phyloP scores from a whole-genome alignment of 2,113 vertebrate species.

The Ariopsis seemanni region DNA sequence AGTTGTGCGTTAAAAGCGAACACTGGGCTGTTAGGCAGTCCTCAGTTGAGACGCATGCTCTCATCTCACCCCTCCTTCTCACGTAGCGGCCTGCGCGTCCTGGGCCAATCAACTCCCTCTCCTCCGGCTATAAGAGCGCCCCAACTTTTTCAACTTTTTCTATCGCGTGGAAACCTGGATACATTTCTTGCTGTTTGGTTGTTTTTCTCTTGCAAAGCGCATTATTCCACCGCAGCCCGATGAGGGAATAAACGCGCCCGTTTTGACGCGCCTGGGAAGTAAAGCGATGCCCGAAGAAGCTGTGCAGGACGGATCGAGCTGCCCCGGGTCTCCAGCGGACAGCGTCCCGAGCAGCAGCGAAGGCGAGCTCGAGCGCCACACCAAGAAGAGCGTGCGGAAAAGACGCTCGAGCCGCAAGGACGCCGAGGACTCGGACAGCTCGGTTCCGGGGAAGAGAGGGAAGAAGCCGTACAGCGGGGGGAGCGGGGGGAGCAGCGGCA shows the following conservation, averaged over 20 bases:
- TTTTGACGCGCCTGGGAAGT: conserved; percentile 13
- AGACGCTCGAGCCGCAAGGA: conserved; percentile 81
- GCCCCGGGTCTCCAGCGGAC: conserved; percentile 90
- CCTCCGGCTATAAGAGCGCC: conserved; percentile 91
- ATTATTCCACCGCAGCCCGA: conserved; percentile 27
- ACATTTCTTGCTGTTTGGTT: background rate
- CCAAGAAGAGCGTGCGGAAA: conserved; percentile 81
- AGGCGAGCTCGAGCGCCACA: conserved; percentile 86
- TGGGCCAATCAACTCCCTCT: conserved; percentile 83
- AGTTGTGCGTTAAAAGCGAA: background rate
- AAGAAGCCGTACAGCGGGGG: conserved; percentile 83
- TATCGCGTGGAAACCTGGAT: conserved; percentile 42
- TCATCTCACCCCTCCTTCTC: conserved; percentile 76
- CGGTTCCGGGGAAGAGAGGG: conserved; percentile 81
- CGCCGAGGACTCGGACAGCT: conserved; percentile 84
- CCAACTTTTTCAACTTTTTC: conserved; percentile 71
- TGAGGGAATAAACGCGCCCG: conserved; percentile 30
- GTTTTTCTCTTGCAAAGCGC: background rate
- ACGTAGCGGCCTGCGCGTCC: conserved; percentile 75
- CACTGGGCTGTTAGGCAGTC: background rate
- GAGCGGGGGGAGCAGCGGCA: conserved; percentile 82
- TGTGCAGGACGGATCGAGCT: conserved; percentile 84
- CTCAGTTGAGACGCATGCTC: too few species aligned
- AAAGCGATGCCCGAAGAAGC: conserved; percentile 53
- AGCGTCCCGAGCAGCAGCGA: conserved; percentile 91